Evolutionary conservation across 2,797 vertebrate species (phyloP), one percentile per base, ranked within the genome.

Genomic region (Acrossocheilus wenchowensis): DNA sequence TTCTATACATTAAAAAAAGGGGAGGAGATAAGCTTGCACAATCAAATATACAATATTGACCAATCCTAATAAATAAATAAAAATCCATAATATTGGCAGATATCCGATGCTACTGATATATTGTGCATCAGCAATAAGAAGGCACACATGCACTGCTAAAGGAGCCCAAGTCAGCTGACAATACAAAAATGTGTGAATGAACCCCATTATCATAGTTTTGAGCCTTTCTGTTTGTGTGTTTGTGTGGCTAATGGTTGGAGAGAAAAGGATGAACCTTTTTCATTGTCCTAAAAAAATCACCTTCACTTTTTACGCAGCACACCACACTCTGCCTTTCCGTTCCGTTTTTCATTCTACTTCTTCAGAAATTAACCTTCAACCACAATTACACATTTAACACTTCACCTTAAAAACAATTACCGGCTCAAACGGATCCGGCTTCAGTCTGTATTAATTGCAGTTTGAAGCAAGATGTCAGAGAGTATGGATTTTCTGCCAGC

Each of bases 401-500:
- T 85, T 92, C 90, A 93, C 90, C 92, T 93, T 89, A 91, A 92
- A 91, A 91, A 91, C 90, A 93, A 92, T 94, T 93, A 95, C 91
- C 89, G 91, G 89, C 90, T 90, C 92, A 93, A 94, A 92, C 88
- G 92, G 92, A 94, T 94, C 92, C 74, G 41, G 82, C 87, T 91
- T 83, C 84, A 50, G 77, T 87, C 93, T 94, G 90, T 92, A 93
- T 94, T 95, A 95, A 96, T 95, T 95, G 94, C 93, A 89, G 92
- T 93, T 94, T 93, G 92, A 95, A 95, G 94, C 90, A 94, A 95
- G 93, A 95, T 90, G 92, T 95, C 94, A 95, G 90, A 79, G 91
- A 7, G 69, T 95, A 96, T 96, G 92, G 95, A 95, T 96, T 96
- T 95, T 93, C 94, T 96, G 95, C 95, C 95, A 93, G 89, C 80